These are phyloP conservation scores for Megalopta genalis DNA, from an alignment of 1,140 invertebrate species.

Conservation along the genomic window DNA sequence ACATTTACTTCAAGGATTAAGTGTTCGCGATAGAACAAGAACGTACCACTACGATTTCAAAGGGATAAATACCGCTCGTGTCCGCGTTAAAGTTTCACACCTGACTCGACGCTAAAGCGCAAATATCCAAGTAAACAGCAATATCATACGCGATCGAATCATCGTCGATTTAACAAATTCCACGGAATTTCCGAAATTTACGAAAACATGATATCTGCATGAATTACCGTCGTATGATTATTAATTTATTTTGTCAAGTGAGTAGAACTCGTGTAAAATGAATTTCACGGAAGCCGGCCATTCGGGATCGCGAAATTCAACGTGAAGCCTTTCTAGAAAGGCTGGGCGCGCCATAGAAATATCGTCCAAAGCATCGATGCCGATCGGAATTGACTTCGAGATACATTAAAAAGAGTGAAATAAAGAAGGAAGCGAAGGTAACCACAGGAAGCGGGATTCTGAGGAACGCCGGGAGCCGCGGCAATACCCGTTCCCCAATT, in stretches of 20 bases:
- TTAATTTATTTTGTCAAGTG: background rate
- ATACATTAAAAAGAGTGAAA: background rate
- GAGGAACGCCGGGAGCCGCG: background rate
- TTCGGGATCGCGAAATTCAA: background rate
- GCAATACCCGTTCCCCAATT: slow-evolving; percentile 43
- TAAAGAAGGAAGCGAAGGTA: background rate
- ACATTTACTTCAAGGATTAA: too few species aligned
- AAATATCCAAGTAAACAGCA: too few species aligned
- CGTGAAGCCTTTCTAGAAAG: background rate
- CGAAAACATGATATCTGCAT: too few species aligned
- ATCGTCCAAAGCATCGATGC: background rate
- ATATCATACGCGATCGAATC: too few species aligned
- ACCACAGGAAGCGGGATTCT: background rate
- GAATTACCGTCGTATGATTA: too few species aligned
- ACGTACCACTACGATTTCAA: too few species aligned
- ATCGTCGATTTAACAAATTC: too few species aligned
- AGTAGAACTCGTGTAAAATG: background rate
- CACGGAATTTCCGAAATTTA: too few species aligned
- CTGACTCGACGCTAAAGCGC: too few species aligned
- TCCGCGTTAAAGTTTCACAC: too few species aligned
- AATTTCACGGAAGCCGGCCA: background rate
- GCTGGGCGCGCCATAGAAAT: background rate
- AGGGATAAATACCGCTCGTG: too few species aligned
- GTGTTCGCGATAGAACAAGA: too few species aligned
- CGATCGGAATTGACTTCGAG: background rate